Evolutionary conservation across 2,113 vertebrate genomes (phyloP).

Genomic region (Microtus oregoni): DNA sequence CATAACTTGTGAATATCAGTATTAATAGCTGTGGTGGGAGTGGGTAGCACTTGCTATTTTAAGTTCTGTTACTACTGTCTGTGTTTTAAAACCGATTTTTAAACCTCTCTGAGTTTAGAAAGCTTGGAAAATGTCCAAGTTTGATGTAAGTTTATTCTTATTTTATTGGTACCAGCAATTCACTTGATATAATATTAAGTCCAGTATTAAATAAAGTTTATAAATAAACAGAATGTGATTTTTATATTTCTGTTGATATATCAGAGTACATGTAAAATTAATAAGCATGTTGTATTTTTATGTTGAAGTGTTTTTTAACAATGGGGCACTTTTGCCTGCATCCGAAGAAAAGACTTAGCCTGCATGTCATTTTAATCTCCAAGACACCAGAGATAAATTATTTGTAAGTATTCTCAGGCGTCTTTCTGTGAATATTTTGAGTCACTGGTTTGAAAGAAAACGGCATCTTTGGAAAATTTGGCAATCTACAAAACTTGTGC

Average conservation of each 20-base stretch:
- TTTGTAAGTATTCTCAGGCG: not conserved
- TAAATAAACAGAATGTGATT: not conserved
- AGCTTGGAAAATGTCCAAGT: not conserved
- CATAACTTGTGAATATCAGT: not conserved
- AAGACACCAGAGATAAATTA: not conserved
- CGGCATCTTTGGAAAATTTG: not conserved
- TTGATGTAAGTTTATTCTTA: not conserved
- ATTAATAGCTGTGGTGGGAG: not conserved
- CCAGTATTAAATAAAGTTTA: not conserved
- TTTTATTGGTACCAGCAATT: not conserved
- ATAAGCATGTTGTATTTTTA: not conserved
- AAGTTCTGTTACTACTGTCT: not conserved
- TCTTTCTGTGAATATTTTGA: not conserved
- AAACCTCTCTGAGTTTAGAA: slow-evolving; percentile 30
- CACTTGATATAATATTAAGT: not conserved
- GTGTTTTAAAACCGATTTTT: not conserved
- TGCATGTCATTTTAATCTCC: not conserved
- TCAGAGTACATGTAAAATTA: not conserved
- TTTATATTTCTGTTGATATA: not conserved
- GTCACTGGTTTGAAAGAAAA: not conserved
- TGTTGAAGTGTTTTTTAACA: not conserved
- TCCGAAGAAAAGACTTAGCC: not conserved
- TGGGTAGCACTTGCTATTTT: slow-evolving; percentile 16
- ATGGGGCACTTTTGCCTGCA: not conserved
- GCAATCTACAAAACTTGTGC: not conserved